These are phyloP conservation scores for Acrocephalus arundinaceus DNA, from an alignment of 2,113 vertebrate species.

Conservation along the genomic window DNA sequence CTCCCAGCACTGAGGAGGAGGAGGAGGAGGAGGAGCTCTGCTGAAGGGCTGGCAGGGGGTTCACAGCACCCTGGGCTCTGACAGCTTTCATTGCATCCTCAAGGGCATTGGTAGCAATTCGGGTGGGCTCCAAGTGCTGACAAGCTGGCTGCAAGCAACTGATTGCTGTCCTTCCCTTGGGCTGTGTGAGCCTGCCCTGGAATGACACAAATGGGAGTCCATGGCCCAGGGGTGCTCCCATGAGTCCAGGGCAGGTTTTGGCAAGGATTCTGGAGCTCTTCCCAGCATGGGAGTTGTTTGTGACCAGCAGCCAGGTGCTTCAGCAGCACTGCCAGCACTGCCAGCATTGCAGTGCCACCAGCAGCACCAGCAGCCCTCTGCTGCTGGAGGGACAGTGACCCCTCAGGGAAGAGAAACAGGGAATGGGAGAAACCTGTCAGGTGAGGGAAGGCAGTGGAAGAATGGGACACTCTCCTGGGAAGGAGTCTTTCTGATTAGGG, in stretches of 20 bases:
- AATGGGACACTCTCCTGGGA: no score
- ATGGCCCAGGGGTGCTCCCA: not conserved
- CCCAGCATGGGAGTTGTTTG: not conserved
- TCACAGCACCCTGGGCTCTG: no score
- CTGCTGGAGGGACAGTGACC: no score
- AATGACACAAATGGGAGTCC: not conserved
- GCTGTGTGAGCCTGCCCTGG: not conserved
- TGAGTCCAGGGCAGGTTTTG: not conserved
- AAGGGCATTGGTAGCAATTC: not conserved
- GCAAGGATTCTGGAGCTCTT: not conserved
- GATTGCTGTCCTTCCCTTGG: not conserved
- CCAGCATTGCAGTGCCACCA: no score
- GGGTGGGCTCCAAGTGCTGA: rapidly evolving
- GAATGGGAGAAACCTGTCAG: no score
- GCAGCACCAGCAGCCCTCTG: no score
- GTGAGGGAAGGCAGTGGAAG: no score
- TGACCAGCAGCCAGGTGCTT: not conserved
- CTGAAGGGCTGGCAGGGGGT: rapidly evolving
- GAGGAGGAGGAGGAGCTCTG: not conserved
- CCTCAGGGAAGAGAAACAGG: no score
- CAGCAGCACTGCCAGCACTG: not conserved
- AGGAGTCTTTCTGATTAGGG: no score
- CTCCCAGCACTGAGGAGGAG: not conserved
- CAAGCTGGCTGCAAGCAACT: not conserved
- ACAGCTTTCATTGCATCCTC: not conserved